Evolutionary conservation across 2,113 vertebrate species (phyloP), one percentile per base, ranked within the genome.

Genomic region (Pyxicephalus adspersus): DNA sequence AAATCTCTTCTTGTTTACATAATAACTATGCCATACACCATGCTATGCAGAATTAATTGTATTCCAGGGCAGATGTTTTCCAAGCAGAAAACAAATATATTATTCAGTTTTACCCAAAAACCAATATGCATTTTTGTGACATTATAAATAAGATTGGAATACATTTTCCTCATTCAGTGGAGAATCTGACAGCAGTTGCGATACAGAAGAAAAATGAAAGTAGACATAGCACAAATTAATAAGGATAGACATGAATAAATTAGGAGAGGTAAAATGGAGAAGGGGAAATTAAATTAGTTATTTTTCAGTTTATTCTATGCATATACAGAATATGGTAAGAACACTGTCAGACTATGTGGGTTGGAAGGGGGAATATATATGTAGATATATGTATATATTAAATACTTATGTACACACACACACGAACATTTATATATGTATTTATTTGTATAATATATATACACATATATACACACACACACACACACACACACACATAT

Each of bases 61-160:
- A 31, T 34, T 73, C 70, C 52, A 17, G 20, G 70, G 20, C 15
- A 58, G 52, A 73, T 54, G 22, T 73, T 73, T 34, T 20, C 52
- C 17, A 9, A 23, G 70, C 25, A 28, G 28, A 73, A 73, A 73
- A 72, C 68, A 72, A 72, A 45, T 70, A 70, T 19, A 72, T 55
- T 55, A 72, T 72, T 71, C 68, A 72, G 55, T 72, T 55, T 72
- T 72, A 72, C 2, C 25, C 51, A 52, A 72, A n/a, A 57, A 73
- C 52, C 29, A 11, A 57, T 73, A 73, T 58, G 31, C 4, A 58
- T 54, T 57, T 73, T 73, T 73, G 54, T 58, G 70, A 58, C 70
- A 58, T 52, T 72, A 29, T 72, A 31, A 72, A 72, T 72, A 72
- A 55, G 45, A 55, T 20, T n/a, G 51, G 17, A 16, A 70, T 52